These are phyloP conservation scores for Lasioglossum vierecki DNA, from an alignment of 2,888 invertebrate species.

Conservation along the genomic window DNA sequence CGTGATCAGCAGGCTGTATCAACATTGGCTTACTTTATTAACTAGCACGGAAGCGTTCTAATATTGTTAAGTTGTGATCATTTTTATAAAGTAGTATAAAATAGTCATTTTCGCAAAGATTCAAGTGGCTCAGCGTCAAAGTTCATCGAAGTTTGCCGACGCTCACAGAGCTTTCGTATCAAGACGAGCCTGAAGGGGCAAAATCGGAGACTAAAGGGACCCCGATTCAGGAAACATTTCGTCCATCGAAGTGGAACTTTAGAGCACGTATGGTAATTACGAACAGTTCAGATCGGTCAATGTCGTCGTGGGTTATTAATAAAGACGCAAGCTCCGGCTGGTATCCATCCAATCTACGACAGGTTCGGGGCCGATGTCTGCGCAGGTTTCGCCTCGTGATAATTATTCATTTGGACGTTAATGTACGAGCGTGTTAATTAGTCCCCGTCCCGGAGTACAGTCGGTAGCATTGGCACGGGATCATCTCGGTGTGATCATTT, in stretches of 20 bases:
- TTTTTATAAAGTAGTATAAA: background rate
- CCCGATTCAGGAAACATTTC: constrained; percentile 20
- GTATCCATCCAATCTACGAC: constrained; percentile 78
- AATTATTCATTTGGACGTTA: constrained; percentile 80
- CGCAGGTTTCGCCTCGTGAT: constrained; percentile 65
- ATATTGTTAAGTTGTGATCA: background rate
- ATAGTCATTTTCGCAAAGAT: background rate
- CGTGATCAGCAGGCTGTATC: background rate
- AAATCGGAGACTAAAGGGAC: constrained; percentile 24
- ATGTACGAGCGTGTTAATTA: constrained; percentile 80
- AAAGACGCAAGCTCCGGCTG: constrained; percentile 77
- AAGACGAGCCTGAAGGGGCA: too few relatives aligned
- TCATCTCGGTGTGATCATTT: constrained; percentile 28
- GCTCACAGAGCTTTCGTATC: background rate
- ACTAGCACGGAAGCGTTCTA: background rate
- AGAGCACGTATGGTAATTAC: constrained; percentile 77
- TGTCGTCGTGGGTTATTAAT: constrained; percentile 81
- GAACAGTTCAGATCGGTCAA: constrained; percentile 78
- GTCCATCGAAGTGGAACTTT: constrained; percentile 37
- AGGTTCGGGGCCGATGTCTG: constrained; percentile 73
- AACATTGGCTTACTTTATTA: background rate
- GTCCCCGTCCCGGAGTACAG: constrained; percentile 48
- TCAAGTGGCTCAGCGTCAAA: too few relatives aligned
- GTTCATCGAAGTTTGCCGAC: background rate
- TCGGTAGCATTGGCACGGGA: constrained; percentile 58